Evolutionary conservation across 2,888 invertebrate species (phyloP), one percentile per base, ranked within the genome.

Genomic region (Lycia hirtaria): DNA sequence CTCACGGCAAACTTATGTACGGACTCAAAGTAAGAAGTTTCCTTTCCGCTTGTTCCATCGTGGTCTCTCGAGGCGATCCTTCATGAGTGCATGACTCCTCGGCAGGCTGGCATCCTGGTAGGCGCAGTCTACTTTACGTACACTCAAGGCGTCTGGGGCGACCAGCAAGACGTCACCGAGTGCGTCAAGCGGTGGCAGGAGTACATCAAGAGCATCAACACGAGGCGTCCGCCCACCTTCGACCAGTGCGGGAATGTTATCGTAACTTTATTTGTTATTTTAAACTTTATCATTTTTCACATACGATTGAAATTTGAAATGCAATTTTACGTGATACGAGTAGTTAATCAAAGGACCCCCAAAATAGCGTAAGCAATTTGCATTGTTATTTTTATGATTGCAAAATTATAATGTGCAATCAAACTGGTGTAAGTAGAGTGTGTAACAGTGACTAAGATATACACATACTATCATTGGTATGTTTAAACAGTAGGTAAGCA

Each of bases 141-240:
- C 70, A 69, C 78, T 56, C 90, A 92, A 78, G 92, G 92, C 71
- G 81, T 92, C 62, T 92, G 92, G 92, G 91, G 91, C 65, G 80
- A 87, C 66, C 91, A 92, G 69, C 82, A 74, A 68, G 85, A 88
- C 55, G 85, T 84, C 65, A 84, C 80, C n/a, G 91, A 91, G 71
- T 87, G 87, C 76, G 61, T 87, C 50, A 76, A 78, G 22, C 85
- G 92, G 41, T 91, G 91, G 90, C 77, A 83, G 64, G 90, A 88
- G 69, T 92, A 92, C 74, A 45, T 83, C 49, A 80, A 83, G 60
- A 88, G 89, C 72, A 76, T 91, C 65, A 84, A 87, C 75, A 86
- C 88, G 10, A 78, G 90, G 65, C 83, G 83, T 60, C 90, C 89
- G 41, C 92, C 91, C 20, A 62, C 69, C 49, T 92, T 87, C 67